phyloP scores from a whole-genome alignment of 2,797 vertebrate species.

The Typhlichthys eigenmanni region DNA sequence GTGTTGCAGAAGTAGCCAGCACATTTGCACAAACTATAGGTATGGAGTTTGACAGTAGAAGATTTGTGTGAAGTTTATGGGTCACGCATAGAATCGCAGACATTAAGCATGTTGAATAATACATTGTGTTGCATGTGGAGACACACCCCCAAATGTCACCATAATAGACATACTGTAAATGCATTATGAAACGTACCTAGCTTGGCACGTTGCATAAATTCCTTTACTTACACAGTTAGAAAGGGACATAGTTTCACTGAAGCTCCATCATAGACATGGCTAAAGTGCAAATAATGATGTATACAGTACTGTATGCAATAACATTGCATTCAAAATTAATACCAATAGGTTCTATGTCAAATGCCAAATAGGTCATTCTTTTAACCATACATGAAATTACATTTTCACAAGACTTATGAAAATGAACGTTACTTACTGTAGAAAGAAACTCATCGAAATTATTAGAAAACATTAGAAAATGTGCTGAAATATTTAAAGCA shows the following conservation, averaged over 20 bases:
- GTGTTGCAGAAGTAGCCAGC: slow-evolving; percentile 16
- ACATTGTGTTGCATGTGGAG: not conserved
- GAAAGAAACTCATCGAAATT: not conserved
- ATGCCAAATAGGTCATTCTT: slow-evolving; percentile 47
- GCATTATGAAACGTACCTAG: slow-evolving; percentile 7
- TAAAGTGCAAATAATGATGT: slow-evolving; percentile 25
- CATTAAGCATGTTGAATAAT: slow-evolving; percentile 18
- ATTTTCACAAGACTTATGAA: slow-evolving; percentile 57
- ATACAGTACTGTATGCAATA: slow-evolving; percentile 14
- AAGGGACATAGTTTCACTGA: not conserved
- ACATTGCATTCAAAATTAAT: slow-evolving; percentile 42
- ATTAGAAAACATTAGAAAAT: too few relatives aligned
- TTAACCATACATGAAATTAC: slow-evolving; percentile 61
- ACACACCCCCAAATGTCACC: not conserved
- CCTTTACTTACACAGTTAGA: not conserved
- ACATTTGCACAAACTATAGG: slow-evolving; percentile 21
- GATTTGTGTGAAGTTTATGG: slow-evolving; percentile 17
- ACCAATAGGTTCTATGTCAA: slow-evolving; percentile 18
- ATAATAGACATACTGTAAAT: not conserved
- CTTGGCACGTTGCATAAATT: not conserved
- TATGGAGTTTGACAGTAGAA: slow-evolving; percentile 29
- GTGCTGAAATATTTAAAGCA: too few relatives aligned
- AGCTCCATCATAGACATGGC: slow-evolving; percentile 6
- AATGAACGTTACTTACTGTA: too few relatives aligned
- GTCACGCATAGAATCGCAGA: slow-evolving; percentile 26